Conservation (phyloP, 2,113 vertebrate species). For the Psophia crepitans region DNA sequence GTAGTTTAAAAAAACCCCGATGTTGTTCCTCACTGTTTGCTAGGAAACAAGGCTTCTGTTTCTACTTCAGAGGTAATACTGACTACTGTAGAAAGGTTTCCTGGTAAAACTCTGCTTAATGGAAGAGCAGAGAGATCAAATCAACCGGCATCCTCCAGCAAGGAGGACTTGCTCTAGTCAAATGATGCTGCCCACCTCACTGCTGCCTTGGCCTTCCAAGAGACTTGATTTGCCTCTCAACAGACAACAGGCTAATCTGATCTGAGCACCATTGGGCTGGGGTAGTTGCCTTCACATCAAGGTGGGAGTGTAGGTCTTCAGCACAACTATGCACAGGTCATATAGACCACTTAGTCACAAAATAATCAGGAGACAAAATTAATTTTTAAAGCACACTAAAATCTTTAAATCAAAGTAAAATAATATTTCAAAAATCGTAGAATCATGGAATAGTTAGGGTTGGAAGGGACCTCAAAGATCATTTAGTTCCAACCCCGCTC, state of each 20-base stretch:
- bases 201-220: fast-evolving
- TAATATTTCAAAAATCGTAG: not conserved
- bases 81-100: not conserved
- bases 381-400: not conserved
- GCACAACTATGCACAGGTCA: not conserved
- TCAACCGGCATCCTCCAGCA: fast-evolving
- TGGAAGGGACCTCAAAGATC: no score
- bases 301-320: not conserved
- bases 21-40: not conserved
- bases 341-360: not conserved
- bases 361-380: not conserved
- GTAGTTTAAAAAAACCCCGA: not conserved
- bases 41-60: not conserved
- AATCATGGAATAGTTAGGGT: no score
- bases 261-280: not conserved
- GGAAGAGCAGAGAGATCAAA: not conserved
- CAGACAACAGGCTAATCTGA: not conserved
- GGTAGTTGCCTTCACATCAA: not conserved
- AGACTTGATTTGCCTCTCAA: not conserved
- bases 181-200: not conserved
- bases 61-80: not conserved
- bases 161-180: not conserved
- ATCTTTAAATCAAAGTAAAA: not conserved
- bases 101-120: not conserved
- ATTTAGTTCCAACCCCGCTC: no score